Conservation (phyloP, 2,113 vertebrate species). For the Plecotus auritus region DNA sequence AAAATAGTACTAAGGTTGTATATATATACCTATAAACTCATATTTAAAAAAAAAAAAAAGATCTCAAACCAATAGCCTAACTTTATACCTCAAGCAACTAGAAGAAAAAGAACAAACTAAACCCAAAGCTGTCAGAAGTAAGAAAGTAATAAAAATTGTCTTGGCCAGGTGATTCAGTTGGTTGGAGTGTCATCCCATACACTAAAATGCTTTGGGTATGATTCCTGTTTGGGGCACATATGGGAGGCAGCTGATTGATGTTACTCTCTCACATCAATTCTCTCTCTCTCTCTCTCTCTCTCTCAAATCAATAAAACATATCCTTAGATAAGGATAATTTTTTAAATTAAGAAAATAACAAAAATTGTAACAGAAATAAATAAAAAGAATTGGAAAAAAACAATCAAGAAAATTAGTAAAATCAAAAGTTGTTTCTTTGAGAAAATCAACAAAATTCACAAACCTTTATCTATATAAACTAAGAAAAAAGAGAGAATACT, state of each 20-base stretch:
- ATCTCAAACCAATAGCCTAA: too few relatives aligned
- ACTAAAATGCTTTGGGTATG: neutral
- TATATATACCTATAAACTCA: neutral
- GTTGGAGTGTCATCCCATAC: neutral
- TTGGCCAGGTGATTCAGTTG: neutral
- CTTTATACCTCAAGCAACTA: too few relatives aligned
- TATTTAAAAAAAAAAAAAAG: too few relatives aligned
- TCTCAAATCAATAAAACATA: neutral
- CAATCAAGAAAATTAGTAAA: neutral
- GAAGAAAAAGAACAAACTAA: too few relatives aligned
- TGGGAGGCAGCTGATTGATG: neutral
- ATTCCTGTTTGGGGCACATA: neutral
- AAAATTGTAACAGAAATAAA: neutral
- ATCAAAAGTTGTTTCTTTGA: neutral
- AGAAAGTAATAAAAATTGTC: too few relatives aligned
- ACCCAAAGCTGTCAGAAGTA: too few relatives aligned
- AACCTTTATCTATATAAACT: neutral
- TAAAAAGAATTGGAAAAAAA: neutral
- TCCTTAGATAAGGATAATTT: neutral
- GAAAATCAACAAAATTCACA: neutral
- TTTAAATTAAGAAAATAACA: neutral
- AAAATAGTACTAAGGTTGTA: neutral
- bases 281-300: neutral
- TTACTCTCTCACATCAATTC: neutral
- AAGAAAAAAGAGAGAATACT: neutral